Evolutionary conservation across 2,113 vertebrate genomes (phyloP), one percentile per base, ranked within the genome.

Genomic region (Salvelinus sp.): DNA sequence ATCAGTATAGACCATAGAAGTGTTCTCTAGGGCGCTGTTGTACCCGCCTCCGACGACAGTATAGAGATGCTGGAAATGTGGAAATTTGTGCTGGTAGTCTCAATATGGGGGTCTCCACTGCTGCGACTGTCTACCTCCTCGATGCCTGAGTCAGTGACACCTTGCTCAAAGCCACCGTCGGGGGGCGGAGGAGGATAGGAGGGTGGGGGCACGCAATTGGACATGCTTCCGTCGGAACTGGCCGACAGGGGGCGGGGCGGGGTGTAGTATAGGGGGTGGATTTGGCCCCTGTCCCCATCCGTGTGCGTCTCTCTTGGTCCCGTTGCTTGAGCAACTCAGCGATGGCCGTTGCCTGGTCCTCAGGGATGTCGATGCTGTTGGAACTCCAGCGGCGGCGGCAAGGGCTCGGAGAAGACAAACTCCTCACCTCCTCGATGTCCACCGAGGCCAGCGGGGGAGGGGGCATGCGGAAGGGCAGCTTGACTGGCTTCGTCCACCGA

Each of bases 31-130:
- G 6, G 93, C 92, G 79, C 89, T 90, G 6, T 89, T 87, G 79
- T 89, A 92, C 12, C 95, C 96, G 1, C 96, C 80, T 99, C 98
- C 0, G 97, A 99, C 22, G 97, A 98, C 80, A 98, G 91, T 60
- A 97, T 98, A 86, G 97, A 99, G 92, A 98, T 96, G 90, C 96
- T 98, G 86, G 95, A 97, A 91, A 96, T 0, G 96, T 96, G 91
- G 98, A 98, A 84, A 99, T 93, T 85, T n/a, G 96, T 98, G 95
- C 97, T 99, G 92, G 97, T 99, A 83, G 96, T 96, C 92, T 99
- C 98, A 86, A 96, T 92, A 83, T 96, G 96, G 89, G 96, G 96
- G 86, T 98, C 96, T 30, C 96, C 96, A 85, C 96, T 94, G 84
- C 96, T 97, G 73, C 97, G 94, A 82, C 97, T 98, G 89, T 98